Evolutionary conservation across 2,797 vertebrate species (phyloP).

Genomic region (Sparidentex hasta): DNA sequence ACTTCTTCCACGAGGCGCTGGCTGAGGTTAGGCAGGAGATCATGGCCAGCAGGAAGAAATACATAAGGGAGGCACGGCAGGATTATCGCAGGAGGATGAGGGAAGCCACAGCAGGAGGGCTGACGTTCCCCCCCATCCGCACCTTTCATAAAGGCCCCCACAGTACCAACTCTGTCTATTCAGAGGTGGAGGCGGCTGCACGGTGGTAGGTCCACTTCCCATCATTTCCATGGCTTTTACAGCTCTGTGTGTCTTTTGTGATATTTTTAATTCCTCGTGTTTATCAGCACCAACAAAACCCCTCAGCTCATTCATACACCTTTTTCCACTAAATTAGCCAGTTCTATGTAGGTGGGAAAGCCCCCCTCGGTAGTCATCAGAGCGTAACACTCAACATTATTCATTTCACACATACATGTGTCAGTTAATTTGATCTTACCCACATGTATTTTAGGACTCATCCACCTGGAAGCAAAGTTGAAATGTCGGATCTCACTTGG

Average conservation of each 20-base stretch:
- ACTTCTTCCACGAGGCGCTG: slow-evolving; percentile 90
- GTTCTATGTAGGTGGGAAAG: too few relatives aligned
- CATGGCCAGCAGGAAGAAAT: slow-evolving; percentile 78
- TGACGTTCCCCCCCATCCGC: slow-evolving; percentile 87
- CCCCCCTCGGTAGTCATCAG: background rate
- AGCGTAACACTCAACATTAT: too few relatives aligned
- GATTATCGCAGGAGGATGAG: slow-evolving; percentile 85
- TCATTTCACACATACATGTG: background rate
- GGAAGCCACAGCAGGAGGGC: slow-evolving; percentile 83
- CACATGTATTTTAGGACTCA: slow-evolving; percentile 80
- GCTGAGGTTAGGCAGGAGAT: slow-evolving; percentile 89
- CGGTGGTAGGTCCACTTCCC: slow-evolving; percentile 82
- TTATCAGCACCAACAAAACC: slow-evolving; percentile 10
- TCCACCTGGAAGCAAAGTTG: slow-evolving; percentile 82
- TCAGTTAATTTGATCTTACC: slow-evolving; percentile 15
- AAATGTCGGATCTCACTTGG: slow-evolving; percentile 92
- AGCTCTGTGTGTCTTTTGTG: slow-evolving; percentile 17
- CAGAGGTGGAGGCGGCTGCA: slow-evolving; percentile 86
- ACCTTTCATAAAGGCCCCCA: slow-evolving; percentile 87
- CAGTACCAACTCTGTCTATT: slow-evolving; percentile 89
- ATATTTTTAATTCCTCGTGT: slow-evolving; percentile 42
- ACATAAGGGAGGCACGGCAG: slow-evolving; percentile 85
- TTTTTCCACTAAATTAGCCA: too few relatives aligned
- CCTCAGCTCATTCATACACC: slow-evolving; percentile 3
- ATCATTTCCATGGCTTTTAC: slow-evolving; percentile 31